Percentiles rank a stretch among this genome's conserved stretches.
Evolutionary conservation across 2,888 invertebrate species (phyloP).

Genomic region (Amiota communis): DNA sequence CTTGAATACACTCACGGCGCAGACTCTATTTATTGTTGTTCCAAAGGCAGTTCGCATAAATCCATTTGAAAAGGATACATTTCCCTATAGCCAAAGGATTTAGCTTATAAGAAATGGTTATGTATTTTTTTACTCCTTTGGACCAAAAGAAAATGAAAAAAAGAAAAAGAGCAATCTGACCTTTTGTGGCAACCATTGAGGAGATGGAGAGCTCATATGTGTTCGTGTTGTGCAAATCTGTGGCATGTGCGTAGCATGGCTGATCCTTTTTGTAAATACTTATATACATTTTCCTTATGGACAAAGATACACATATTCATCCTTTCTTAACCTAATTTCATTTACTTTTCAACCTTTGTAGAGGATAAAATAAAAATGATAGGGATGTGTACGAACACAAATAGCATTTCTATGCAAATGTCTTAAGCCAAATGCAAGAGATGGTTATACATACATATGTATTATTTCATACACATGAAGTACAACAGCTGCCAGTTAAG

Average conservation of each 20-base stretch:
- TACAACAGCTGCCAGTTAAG: too few species aligned
- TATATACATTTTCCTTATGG: slow-evolving; percentile 41
- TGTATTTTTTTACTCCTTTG: slow-evolving; percentile 35
- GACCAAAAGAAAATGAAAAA: slow-evolving; percentile 38
- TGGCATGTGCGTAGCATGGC: slow-evolving; percentile 35
- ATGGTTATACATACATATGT: too few species aligned
- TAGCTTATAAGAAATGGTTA: slow-evolving; percentile 53
- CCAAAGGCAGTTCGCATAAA: slow-evolving; percentile 43
- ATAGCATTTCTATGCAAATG: slow-evolving; percentile 23
- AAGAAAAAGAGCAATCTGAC: slow-evolving; percentile 36
- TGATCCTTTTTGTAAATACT: slow-evolving; percentile 22
- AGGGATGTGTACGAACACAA: not conserved
- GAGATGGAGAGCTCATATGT: slow-evolving; percentile 15
- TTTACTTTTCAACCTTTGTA: slow-evolving; percentile 45
- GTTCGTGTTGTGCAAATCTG: slow-evolving; percentile 50
- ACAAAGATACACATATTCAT: slow-evolving; percentile 37
- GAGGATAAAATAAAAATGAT: not conserved
- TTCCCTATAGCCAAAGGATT: slow-evolving; percentile 52
- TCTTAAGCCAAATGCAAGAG: not conserved
- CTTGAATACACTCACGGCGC: not conserved
- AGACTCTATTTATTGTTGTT: too few species aligned
- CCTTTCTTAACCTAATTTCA: slow-evolving; percentile 48
- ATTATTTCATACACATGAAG: too few species aligned
- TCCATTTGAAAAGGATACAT: slow-evolving; percentile 60
- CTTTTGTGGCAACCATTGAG: slow-evolving; percentile 42